Evolutionary conservation across 2,113 vertebrate genomes (phyloP).

Genomic region (Chaetops frenatus): DNA sequence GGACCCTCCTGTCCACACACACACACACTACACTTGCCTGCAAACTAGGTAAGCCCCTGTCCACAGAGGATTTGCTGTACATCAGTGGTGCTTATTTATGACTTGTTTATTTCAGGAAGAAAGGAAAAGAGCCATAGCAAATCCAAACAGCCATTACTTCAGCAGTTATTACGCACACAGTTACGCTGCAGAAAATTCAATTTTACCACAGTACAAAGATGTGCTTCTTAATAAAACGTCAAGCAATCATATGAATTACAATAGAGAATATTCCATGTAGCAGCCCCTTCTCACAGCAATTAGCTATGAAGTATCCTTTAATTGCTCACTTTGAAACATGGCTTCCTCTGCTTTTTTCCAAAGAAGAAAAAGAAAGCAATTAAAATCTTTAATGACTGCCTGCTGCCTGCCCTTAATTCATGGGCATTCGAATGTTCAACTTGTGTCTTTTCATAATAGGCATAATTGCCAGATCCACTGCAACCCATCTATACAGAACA

Average conservation of each 20-base stretch:
- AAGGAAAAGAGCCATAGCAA: slow-evolving; percentile 6
- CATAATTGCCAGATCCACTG: slow-evolving; percentile 37
- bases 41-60: background rate
- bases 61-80: background rate
- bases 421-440: background rate
- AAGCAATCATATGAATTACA: slow-evolving; percentile 15
- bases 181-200: background rate
- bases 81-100: background rate
- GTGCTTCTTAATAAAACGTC: slow-evolving; percentile 17
- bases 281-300: slow-evolving; percentile 15
- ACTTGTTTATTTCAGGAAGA: background rate
- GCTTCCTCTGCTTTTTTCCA: background rate
- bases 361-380: slow-evolving; percentile 38
- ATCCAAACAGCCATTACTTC: background rate
- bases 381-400: slow-evolving; percentile 48
- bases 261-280: background rate
- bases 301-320: slow-evolving; percentile 43
- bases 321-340: slow-evolving; percentile 20
- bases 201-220: slow-evolving; percentile 22
- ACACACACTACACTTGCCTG: background rate
- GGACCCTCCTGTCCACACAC: background rate
- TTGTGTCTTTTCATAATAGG: slow-evolving; percentile 37
- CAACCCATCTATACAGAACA: background rate
- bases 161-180: background rate
- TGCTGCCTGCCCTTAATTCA: slow-evolving; percentile 17